A percentile compares a stretch with the other conserved stretches of the same genome.
These are phyloP conservation scores for Vanessa atalanta DNA, from an alignment of 1,140 invertebrate species.

Conservation along the genomic window DNA sequence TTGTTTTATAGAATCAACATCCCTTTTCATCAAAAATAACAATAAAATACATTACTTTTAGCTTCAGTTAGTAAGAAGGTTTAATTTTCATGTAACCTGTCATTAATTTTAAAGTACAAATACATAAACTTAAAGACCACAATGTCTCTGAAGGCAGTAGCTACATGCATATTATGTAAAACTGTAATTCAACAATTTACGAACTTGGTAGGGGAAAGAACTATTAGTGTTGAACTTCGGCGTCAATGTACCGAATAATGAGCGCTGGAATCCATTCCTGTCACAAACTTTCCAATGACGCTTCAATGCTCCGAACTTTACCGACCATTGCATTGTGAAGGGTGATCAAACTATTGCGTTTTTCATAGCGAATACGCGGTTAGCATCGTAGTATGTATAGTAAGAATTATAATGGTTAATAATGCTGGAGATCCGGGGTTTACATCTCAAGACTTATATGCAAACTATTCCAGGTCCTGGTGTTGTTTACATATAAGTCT, in stretches of 20 bases:
- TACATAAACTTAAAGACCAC: background rate
- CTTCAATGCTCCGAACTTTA: slow-evolving; percentile 4
- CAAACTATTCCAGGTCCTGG: too few relatives aligned
- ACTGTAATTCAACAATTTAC: slow-evolving; percentile 15
- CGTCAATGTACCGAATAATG: slow-evolving; percentile 33
- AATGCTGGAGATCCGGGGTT: too few relatives aligned
- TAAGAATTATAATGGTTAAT: too few relatives aligned
- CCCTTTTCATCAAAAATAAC: too few relatives aligned
- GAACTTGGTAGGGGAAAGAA: slow-evolving; percentile 17
- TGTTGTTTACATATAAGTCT: too few relatives aligned
- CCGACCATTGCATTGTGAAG: slow-evolving; percentile 2
- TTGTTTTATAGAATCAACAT: too few relatives aligned
- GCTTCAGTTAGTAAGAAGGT: too few relatives aligned
- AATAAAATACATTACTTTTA: too few relatives aligned
- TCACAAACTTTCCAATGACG: slow-evolving; percentile 16
- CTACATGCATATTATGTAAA: background rate
- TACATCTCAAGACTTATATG: too few relatives aligned
- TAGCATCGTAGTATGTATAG: too few relatives aligned
- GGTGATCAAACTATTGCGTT: background rate
- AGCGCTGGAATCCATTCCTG: slow-evolving; percentile 19
- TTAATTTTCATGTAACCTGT: too few relatives aligned
- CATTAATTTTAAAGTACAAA: too few relatives aligned
- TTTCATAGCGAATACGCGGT: background rate
- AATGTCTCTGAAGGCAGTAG: background rate
- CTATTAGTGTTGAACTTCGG: slow-evolving; percentile 23